A percentile compares a stretch with the other conserved stretches of the same genome.
These are phyloP conservation scores for Tiliqua scincoides DNA, from an alignment of 2,113 vertebrate genomes.

Conservation along the genomic window DNA sequence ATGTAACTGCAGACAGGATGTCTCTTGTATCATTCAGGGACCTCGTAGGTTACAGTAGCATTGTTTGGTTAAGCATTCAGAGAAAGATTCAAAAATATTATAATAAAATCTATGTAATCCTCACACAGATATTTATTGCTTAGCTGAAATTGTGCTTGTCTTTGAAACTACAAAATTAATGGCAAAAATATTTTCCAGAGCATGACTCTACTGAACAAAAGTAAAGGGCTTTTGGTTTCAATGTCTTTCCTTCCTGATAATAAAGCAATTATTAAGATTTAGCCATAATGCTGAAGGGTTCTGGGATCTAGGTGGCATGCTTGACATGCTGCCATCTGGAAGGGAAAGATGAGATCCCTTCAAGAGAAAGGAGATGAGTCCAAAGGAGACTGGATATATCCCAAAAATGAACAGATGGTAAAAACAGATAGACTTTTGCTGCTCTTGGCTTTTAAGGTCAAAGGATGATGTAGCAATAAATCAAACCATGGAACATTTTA, in stretches of 20 bases:
- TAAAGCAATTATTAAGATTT: neutral
- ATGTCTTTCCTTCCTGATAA: neutral
- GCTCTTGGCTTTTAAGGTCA: neutral
- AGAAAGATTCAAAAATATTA: neutral
- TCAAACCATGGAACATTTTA: neutral
- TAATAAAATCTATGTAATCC: neutral
- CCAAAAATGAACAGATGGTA: conserved; percentile 1
- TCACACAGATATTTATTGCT: neutral
- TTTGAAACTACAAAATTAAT: neutral
- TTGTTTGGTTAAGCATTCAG: too few relatives aligned
- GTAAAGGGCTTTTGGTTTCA: neutral
- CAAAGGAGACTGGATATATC: neutral
- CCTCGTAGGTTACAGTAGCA: neutral
- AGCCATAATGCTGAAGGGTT: neutral
- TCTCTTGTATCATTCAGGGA: neutral
- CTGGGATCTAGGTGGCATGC: neutral
- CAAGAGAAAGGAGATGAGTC: too few relatives aligned
- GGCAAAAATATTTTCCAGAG: neutral
- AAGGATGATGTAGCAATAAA: neutral
- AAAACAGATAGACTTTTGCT: neutral
- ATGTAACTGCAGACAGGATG: neutral
- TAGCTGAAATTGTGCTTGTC: too few relatives aligned
- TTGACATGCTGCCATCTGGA: neutral
- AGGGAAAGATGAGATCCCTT: neutral
- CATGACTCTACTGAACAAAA: too few relatives aligned